Evolutionary conservation across 2,888 invertebrate genomes (phyloP), one percentile per base, ranked within the genome.

Genomic region (Brachyptera putata): DNA sequence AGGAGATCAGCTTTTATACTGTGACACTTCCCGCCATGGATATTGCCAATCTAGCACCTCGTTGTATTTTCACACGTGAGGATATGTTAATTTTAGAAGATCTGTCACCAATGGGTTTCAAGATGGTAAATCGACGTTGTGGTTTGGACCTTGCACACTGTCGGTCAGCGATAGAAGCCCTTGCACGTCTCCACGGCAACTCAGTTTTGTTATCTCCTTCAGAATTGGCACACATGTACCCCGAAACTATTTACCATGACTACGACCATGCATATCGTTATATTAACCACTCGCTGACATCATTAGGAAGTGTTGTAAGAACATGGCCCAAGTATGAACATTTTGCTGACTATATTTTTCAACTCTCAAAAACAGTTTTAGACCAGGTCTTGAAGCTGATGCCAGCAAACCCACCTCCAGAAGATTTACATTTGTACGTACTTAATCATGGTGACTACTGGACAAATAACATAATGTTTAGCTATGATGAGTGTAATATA

Each of bases 181-280:
- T 71, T 24, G 71, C 70, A 3, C 57, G 62, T 14, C 58, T 72
- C 36, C 72, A 72, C 58, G 70, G 70, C 1, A 59, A 63, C 3
- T 69, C 70, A 0, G 50, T 70, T 14, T 61, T 63, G 4, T 57
- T 70, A 53, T 70, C 41, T 71, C 57, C 46, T 68, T 1, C 55
- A 53, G 3, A 56, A 66, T 14, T 60, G 43, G 41, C 22, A 62
- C 62, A 1, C 5, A 63, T 3, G 26, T 60, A 48, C 71, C 71
- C 55, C 30, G 55, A 60, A 14, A 60, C 60, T 18, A 26, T 60
- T 25, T 60, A 60, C 24, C 34, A 56, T 21, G 55, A 53, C 43
- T 26, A 34, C 14, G 55, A 55, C 7, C 60, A 60, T n/a, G 60
- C 60, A 4, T 43, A 24, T 25, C 22, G 34, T 11, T 60, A 55